Evolutionary conservation across 2,113 vertebrate genomes (phyloP).

Genomic region (Scomber japonicus): DNA sequence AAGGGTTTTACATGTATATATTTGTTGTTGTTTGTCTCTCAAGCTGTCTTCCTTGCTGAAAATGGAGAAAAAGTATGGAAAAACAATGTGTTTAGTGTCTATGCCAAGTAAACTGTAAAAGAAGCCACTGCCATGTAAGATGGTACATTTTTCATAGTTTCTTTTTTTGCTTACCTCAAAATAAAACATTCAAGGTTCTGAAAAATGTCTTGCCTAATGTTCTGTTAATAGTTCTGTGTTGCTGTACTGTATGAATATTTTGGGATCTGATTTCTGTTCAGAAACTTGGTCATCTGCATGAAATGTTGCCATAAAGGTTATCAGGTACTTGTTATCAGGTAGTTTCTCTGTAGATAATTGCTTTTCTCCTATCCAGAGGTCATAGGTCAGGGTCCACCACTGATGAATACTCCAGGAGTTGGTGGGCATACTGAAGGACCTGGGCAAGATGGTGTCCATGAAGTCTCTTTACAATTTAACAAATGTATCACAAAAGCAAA

Average conservation of each 20-base stretch:
- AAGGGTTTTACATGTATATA: conserved; percentile 61
- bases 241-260: not conserved
- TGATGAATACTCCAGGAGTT: not conserved
- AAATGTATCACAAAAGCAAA: too few species aligned
- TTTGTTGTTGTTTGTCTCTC: conserved; percentile 49
- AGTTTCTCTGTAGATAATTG: not conserved
- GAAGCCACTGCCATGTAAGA: conserved; percentile 12
- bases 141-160: conserved; percentile 23
- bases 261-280: not conserved
- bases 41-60: conserved; percentile 40
- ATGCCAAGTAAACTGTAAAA: conserved; percentile 32
- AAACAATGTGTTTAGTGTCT: conserved; percentile 26
- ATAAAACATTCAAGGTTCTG: conserved; percentile 57
- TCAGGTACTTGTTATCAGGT: not conserved
- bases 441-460: too few species aligned
- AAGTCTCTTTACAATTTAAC: too few species aligned
- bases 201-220: not conserved
- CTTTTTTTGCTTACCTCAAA: conserved; percentile 38
- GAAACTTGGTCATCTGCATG: not conserved
- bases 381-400: not conserved
- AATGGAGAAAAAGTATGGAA: not conserved
- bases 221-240: not conserved
- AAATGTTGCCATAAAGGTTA: not conserved
- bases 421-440: too few species aligned
- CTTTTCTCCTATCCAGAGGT: not conserved